Base-by-base conservation (phyloP, 2,797 vertebrate species). In the Nyctibius grandis region DNA sequence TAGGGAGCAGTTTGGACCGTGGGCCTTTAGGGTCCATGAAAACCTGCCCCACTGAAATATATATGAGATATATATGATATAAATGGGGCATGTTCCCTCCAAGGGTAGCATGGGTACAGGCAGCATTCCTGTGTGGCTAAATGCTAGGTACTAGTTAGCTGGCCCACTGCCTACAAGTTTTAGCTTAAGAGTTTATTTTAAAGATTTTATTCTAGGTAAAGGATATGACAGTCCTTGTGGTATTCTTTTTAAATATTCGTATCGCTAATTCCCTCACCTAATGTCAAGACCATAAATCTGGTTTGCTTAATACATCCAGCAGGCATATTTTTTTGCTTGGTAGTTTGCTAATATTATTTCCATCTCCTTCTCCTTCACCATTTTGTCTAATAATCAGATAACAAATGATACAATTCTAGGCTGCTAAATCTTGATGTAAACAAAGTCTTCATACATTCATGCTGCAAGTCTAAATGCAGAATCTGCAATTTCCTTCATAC, bases 221-320 rank as follows among this genome's bases (percentile, higher is more conserved):
- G 50, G 61, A n/a, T 80, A 81, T 56, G 45, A 76, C 73, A 88
- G 61, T 64, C 72, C 80, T 94, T 53, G 70, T 74, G 63, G 81
- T 65, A 92, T 82, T 91, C 54, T 64, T 86, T 50, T 88, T 69
- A 86, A 88, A 81, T 91, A 93, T 91, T 95, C 84, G 85, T 90
- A 48, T 34, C 36, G 42, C 31, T 92, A 89, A 94, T 92, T 95
- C 86, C 76, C 51, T 61, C 26, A 91, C 34, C 77, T 96, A 82
- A 94, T 93, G 80, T 90, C 81, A 91, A 78, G 91, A 77, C 34
- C 72, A 80, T 89, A 92, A 92, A 93, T 78, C 69, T 72, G 34
- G 15, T 48, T 86, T 88, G 57, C 51, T 90, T 84, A 88, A 75
- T 81, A 44, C 33, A 69, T 34, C 36, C 40, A 82, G 31, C 34